Evolutionary conservation across 2,797 vertebrate genomes (phyloP), one percentile per base, ranked within the genome.

Genomic region (Ciconia nigra): DNA sequence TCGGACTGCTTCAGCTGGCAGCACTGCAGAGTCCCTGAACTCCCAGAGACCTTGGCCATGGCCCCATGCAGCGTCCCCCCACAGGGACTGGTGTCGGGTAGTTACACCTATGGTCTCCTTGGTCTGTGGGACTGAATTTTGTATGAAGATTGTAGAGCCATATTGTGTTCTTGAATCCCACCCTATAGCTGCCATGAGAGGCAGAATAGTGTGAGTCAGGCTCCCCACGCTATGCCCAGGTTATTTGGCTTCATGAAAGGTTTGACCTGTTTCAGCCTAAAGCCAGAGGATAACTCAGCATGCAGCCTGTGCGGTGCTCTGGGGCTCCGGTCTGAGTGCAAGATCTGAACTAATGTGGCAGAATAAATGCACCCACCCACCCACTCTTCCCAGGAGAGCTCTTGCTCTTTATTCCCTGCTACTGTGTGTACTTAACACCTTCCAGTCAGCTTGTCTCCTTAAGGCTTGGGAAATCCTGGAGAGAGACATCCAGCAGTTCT

Each of bases 381-480:
- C 5, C 7, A 7, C 13, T 65, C 20, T 13, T 84, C 63, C 57
- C 25, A 51, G 13, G 9, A 47, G 4, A 52, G 4, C 3, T 41
- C 17, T 61, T 0, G 0, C 28, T 63, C 44, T 70, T 78, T 19
- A 18, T 46, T 69, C 41, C 26, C 44, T 65, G 6, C 10, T 35
- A 14, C 19, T 0, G 3, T 35, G 5, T 47, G 4, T 22, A 5
- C 10, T 58, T 70, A 17, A 22, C 1, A 1, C 42, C n/a, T 67
- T 67, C 46, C 19, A 66, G 31, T 31, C 47, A 41, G 4, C 22
- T 58, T 18, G 4, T 29, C 6, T 44, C 41, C 66, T 83, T 24
- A 52, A 57, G 35, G 28, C 24, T 93, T 61, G 29, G 26, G 6
- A 55, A 77, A 61, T 31, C 12, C 41, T 29, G 9, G 44, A 41